Base-by-base conservation (phyloP, 1,140 invertebrate species). In the Asbolus verrucosus region DNA sequence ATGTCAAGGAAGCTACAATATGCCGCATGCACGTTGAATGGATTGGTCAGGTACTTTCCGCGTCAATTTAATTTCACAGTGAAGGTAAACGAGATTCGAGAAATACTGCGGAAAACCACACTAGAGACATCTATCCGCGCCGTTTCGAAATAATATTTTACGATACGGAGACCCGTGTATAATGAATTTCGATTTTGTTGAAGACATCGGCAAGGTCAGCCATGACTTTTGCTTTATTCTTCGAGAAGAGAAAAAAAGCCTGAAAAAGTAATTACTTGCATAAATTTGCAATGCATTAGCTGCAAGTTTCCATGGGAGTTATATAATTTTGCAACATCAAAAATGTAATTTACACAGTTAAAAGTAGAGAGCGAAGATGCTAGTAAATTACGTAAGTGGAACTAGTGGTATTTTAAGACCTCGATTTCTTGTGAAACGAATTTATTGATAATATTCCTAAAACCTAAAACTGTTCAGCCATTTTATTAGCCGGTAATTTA, bases 1-100 rank as follows among this genome's bases (percentile, higher is more conserved):
- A 66, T 66, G 63, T 66, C 63, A 66, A 66, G 63, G 63, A 66
- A 66, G 63, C 38, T 66, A 66, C 63, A 46, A 30, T 54, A n/a
- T 46, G 24, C 24, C 24, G 24, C 3, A 27, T 3, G 46, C 46
- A 54, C 19, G 19, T n/a, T n/a, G 33, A 11, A n/a, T 36, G 11
- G 46, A 9, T 14, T 50, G 43, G 9, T n/a, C 2, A 27, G 19
- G 11, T 54, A 27, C 46, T 54, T 54, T 54, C 46, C 46, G 46
- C 46, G 8, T 54, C 46, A 24, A 11, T 54, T n/a, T 27, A n/a
- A 27, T 27, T 54, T 2, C 18, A 16, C 11, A 27, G 13, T 54
- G 46, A 54, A 54, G 46, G 46, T 27, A 24, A 54, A 54, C 46
- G 19, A 54, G 46, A 54, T 54, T 9, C 9, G 24, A 11, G 19